Percentiles rank a stretch among this genome's conserved stretches.
Evolutionary conservation across 30 jellyfish, hydroid and myxozoan species (phyloP).

Genomic region (Chrysaora quinquecirrha): DNA sequence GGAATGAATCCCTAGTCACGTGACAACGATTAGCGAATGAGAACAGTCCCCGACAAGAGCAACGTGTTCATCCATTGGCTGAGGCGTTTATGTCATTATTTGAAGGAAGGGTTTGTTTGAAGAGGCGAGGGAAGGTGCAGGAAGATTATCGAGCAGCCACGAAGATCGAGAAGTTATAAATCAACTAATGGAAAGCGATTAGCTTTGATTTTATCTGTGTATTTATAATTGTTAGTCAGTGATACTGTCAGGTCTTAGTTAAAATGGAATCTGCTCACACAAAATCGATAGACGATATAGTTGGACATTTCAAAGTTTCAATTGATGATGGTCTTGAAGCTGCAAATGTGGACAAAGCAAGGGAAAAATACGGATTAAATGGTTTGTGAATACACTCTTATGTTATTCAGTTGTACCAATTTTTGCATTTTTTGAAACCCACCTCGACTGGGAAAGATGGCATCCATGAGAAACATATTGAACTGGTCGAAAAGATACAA

Average conservation of each 20-base stretch:
- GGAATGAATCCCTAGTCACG: too few species aligned
- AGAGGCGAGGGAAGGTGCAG: not conserved
- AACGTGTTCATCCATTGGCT: conserved; percentile 5
- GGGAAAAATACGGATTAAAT: conserved; percentile 71
- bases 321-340: conserved; percentile 46
- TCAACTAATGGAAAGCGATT: not conserved
- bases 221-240: too few species aligned
- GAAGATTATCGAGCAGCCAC: not conserved
- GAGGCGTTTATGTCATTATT: too few species aligned
- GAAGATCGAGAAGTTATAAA: not conserved
- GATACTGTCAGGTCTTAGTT: too few species aligned
- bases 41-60: not conserved
- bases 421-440: too few species aligned
- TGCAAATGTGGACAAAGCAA: conserved; percentile 46
- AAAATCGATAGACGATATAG: conserved; percentile 58
- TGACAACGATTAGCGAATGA: not conserved
- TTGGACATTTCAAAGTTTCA: conserved; percentile 52
- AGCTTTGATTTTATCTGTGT: not conserved
- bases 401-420: too few species aligned
- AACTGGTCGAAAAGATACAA: too few species aligned
- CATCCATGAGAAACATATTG: too few species aligned
- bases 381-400: conserved; percentile 50
- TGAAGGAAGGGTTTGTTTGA: too few species aligned
- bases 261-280: conserved; percentile 79
- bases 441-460: too few species aligned